Evolutionary conservation across 2,888 invertebrate species (phyloP).

Genomic region (Synanthedon vespiformis): DNA sequence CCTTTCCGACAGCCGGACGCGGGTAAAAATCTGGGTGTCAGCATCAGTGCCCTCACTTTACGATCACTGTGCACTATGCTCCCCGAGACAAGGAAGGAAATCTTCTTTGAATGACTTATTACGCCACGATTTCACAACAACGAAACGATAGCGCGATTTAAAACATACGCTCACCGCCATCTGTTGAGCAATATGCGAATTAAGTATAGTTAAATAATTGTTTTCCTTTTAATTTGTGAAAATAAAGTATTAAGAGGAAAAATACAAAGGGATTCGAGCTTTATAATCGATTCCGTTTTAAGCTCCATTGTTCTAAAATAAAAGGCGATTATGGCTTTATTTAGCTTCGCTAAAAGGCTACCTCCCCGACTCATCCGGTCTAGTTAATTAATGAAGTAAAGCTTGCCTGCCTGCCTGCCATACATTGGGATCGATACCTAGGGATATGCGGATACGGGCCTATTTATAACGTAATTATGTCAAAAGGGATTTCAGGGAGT

Average conservation of each 20-base stretch:
- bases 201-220: not conserved
- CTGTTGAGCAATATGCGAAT: conserved; percentile 18
- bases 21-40: conserved; percentile 75
- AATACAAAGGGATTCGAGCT: no score
- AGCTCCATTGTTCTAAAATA: conserved; percentile 6
- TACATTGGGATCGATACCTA: not conserved
- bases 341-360: conserved; percentile 23
- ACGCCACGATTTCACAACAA: not conserved
- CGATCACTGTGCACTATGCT: conserved; percentile 89
- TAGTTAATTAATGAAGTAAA: conserved; percentile 50
- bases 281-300: not conserved
- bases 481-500: conserved; percentile 9
- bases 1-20: conserved; percentile 70
- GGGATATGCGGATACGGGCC: not conserved
- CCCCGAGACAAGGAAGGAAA: conserved; percentile 87
- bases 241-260: no score
- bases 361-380: conserved; percentile 44
- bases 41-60: conserved; percentile 88
- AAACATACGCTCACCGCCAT: conserved; percentile 31
- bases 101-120: not conserved
- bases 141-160: conserved; percentile 29
- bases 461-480: conserved; percentile 7
- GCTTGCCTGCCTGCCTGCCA: conserved; percentile 8
- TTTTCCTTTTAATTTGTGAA: no score
- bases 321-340: conserved; percentile 6